Evolutionary conservation across 2,888 invertebrate species (phyloP).

Genomic region (Periphyllus acericola): DNA sequence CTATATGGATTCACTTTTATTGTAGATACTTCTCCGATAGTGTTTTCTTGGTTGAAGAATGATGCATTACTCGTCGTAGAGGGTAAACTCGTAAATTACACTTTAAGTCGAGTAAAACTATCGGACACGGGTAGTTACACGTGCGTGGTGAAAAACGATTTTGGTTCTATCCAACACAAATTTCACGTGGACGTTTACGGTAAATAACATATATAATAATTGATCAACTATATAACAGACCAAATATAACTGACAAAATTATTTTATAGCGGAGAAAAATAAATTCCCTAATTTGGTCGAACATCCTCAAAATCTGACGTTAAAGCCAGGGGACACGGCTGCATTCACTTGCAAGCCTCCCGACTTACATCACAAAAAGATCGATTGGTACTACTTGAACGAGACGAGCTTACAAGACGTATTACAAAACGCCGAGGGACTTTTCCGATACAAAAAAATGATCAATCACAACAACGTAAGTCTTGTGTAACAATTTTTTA

Average conservation of each 20-base stretch:
- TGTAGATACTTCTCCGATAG: slow-evolving; percentile 23
- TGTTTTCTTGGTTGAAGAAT: slow-evolving; percentile 41
- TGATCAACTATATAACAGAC: neutral
- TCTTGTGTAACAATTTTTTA: neutral
- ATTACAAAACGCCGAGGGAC: slow-evolving; percentile 7
- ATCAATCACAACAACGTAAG: slow-evolving; percentile 37
- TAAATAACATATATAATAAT: slow-evolving; percentile 62
- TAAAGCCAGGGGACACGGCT: slow-evolving; percentile 64
- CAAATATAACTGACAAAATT: neutral
- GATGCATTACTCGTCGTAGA: slow-evolving; percentile 9
- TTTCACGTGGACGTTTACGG: slow-evolving; percentile 65
- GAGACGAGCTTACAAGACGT: neutral
- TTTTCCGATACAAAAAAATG: neutral
- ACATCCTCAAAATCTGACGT: slow-evolving; percentile 65
- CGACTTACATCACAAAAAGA: slow-evolving; percentile 69
- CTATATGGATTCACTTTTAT: neutral
- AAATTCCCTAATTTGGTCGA: slow-evolving; percentile 65
- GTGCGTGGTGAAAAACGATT: slow-evolving; percentile 69
- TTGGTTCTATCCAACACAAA: slow-evolving; percentile 67
- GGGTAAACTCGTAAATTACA: slow-evolving; percentile 15
- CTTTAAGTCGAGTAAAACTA: slow-evolving; percentile 38
- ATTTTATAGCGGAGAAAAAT: slow-evolving; percentile 62
- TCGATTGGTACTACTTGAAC: slow-evolving; percentile 76
- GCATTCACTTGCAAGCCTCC: slow-evolving; percentile 64
- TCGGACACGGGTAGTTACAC: slow-evolving; percentile 70